These are phyloP conservation scores for Molossus alvarezi DNA, from an alignment of 2,797 vertebrate genomes.

Conservation along the genomic window DNA sequence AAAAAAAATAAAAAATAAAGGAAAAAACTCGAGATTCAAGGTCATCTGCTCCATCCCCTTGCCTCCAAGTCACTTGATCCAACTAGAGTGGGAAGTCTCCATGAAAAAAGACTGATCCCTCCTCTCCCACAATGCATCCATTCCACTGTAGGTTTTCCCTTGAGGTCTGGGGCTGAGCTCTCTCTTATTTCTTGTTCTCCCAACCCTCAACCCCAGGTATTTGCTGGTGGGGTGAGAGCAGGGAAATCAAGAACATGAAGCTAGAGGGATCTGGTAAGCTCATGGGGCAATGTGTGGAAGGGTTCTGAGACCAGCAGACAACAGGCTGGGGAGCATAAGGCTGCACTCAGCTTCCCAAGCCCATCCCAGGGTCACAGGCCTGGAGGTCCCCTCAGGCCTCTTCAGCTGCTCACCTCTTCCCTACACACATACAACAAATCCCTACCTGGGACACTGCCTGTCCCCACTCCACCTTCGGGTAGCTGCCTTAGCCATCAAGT, in stretches of 20 bases:
- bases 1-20: too few relatives aligned
- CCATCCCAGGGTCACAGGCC: not conserved
- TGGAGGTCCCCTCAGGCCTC: not conserved
- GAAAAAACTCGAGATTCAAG: not conserved
- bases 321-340: not conserved
- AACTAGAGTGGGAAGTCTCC: not conserved
- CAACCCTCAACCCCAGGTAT: not conserved
- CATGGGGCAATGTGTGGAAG: not conserved
- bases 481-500: not conserved
- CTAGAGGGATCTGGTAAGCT: not conserved
- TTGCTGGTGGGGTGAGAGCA: not conserved
- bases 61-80: not conserved
- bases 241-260: not conserved
- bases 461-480: not conserved
- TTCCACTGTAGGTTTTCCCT: not conserved
- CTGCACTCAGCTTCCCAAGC: not conserved
- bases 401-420: not conserved
- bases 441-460: not conserved
- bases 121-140: not conserved
- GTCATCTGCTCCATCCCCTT: not conserved
- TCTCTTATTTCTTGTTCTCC: not conserved
- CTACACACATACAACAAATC: not conserved
- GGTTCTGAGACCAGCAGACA: slow-evolving; percentile 5
- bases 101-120: not conserved
- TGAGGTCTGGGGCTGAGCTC: not conserved